Base-by-base conservation (phyloP, 1,140 invertebrate species). In the Dendrolimus kikuchii region DNA sequence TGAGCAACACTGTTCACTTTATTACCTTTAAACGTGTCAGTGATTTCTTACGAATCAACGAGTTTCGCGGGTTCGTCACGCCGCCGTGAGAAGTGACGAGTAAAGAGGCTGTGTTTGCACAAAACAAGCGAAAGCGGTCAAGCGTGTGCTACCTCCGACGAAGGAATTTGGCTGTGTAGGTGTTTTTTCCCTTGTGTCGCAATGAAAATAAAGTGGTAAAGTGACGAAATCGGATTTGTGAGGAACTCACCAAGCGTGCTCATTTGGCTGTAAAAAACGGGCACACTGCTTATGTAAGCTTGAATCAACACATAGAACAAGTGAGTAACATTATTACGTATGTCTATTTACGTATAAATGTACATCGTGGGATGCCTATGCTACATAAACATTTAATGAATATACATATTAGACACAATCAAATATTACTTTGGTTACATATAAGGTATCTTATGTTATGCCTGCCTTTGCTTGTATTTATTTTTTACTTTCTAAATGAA, bases 161-260 rank as follows among this genome's bases (percentile, higher is more conserved):
- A 58, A 61, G 65, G 68, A 66, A 74, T 71, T 67, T 66, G 70
- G 66, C 62, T 72, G 67, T 77, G 71, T 75, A 72, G 68, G 70
- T 75, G 75, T 75, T 73, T 74, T 67, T 72, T 77, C 68, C 74
- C 68, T 54, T 67, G 72, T 79, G 75, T 81, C 64, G 76, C 68
- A 82, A 82, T 81, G 73, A 66, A 76, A 81, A 77, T 78, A 78
- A 23, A 81, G 73, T 81, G 77, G 64, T 77, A 62, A 77, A 78
- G 65, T 85, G 79, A 76, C 57, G 79, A 81, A 82, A 85, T 79
- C 68, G 73, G 71, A 67, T 75, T 80, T 77, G 72, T 76, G 75
- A 76, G 68, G 71, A 76, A 64, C 60, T 66, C 55, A 57, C 60
- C 64, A 70, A 79, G 64, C 62, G 68, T 68, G 70, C 64, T 74